Evolutionary conservation across 1,140 invertebrate species (phyloP), one percentile per base, ranked within the genome.

Genomic region (Drosophila micromelanica): DNA sequence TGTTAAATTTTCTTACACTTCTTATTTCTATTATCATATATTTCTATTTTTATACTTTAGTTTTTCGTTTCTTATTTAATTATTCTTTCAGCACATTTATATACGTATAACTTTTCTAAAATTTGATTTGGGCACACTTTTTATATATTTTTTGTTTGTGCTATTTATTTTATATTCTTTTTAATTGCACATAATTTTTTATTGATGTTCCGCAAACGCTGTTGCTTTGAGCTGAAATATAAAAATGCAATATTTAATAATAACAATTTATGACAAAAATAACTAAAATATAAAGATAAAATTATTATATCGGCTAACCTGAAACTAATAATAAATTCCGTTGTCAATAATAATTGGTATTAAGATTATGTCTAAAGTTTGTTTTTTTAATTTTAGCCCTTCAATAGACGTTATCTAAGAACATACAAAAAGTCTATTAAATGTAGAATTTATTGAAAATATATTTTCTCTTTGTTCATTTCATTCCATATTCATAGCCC

Each of bases 1-100:
- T 74, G 46, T 42, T 59, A 63, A 52, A 76, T 7, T 8, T 2
- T 51, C 63, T 59, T 63, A 57, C 62, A 77, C 78, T 62, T 59
- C 0, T 27, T 27, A 38, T 56, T 71, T 62, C 55, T 74, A 45
- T 52, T 63, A 37, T 64, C 0, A 23, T 23, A 23, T 23, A 3
- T 3, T 71, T 62, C 60, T 74, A 45, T 52, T n/a, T n/a, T n/a
- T 63, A 42, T 56, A 52, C 30, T 55, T 57, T 40, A 46, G 51
- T 56, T 40, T 35, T 65, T 8, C 32, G 12, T 64, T 35, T 23
- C 20, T 30, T 57, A 57, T 69, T 80, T 69, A 2, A 46, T 52
- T 73, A 30, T 51, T 49, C 1, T 61, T 13, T 60, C 32, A 32
- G 15, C 56, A 60, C 20, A 51, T 51, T 61, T 61, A n/a, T 54